Evolutionary conservation across 2,797 vertebrate genomes (phyloP), one percentile per base, ranked within the genome.

Genomic region (Hypotaenidia philippensis): DNA sequence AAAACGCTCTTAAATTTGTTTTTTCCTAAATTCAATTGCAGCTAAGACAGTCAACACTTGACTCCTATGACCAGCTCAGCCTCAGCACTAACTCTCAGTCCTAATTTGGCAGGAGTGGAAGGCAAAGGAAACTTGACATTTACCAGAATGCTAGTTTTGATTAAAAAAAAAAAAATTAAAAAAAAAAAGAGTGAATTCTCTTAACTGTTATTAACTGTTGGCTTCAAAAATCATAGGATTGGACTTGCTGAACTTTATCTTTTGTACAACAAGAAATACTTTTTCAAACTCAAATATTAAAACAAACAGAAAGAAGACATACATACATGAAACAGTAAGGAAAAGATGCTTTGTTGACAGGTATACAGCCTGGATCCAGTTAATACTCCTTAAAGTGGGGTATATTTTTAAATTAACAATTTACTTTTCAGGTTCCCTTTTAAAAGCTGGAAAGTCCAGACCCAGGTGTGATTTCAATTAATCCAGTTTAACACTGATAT

Each of bases 1-100:
- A 84, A 91, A 89, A 55, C 66, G 64, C 52, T 80, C 41, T 60
- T 81, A 77, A 76, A 90, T 76, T 75, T 90, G 56, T 76, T 91
- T 93, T 94, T 77, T 74, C 59, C 80, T 76, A 53, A 90, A 83
- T 92, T 88, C 86, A 86, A 1, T 41, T 5, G 9, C 6, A 15
- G 50, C 29, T 82, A 84, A 82, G 78, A 83, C 59, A 78, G 25
- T 77, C 5, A 2, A 68, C 78, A 66, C 56, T 56, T 86, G 61
- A 85, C 57, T 74, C 86, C 55, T 65, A 60, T 52, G 21, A 86
- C 45, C 64, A 83, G 20, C 23, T 75, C 69, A 34, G 11, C 44
- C 55, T 66, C 80, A 65, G 57, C n/a, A 27, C n/a, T 60, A 74
- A 61, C 45, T 26, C 50, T 26, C 50, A 81, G 41, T 70, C 38